Evolutionary conservation across 2,113 vertebrate species (phyloP), one percentile per base, ranked within the genome.

Genomic region (Passer montanus): DNA sequence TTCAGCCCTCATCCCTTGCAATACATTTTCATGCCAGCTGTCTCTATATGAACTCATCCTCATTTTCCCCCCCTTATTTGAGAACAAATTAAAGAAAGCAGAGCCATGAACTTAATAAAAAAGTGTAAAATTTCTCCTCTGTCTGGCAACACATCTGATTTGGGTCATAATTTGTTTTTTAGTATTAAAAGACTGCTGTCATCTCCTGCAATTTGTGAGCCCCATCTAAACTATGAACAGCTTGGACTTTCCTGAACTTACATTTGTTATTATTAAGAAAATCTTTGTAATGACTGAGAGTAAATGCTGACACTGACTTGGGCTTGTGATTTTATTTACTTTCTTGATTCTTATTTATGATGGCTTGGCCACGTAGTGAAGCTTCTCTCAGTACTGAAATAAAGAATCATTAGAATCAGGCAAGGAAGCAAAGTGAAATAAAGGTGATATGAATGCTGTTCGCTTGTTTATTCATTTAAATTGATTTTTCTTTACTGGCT

Each of bases 271-370:
- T 95, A 84, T 90, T 90, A 90, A 79, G 82, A 47, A 64, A 64
- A 92, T 69, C 19, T 92, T 89, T 53, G 19, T 41, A 82, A 89
- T 67, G 26, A 7, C 50, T 93, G 46, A 58, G 50, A 53, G 26
- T 66, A 93, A 94, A 84, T 78, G 37, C 56, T 94, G 85, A 84
- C 66, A 52, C 39, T 23, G 73, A 79, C 13, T 64, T 9, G 3
- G 21, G 59, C 87, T 84, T 84, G 53, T 89, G 66, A 87, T 92
- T 92, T 85, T 93, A 94, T 92, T 96, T 97, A 87, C 85, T 89
- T 92, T n/a, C 56, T 79, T 90, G 62, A 84, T 89, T 91, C 81
- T 70, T 92, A 85, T 94, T 89, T 96, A 94, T 91, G 91, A 94
- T 64, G 73, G 22, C 59, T 89, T 89, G 58, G 58, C 49, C 73